Percentiles rank a stretch among this genome's conserved stretches.
phyloP scores from a whole-genome alignment of 1,140 invertebrate genomes.

The Drosophila novamexicana region DNA sequence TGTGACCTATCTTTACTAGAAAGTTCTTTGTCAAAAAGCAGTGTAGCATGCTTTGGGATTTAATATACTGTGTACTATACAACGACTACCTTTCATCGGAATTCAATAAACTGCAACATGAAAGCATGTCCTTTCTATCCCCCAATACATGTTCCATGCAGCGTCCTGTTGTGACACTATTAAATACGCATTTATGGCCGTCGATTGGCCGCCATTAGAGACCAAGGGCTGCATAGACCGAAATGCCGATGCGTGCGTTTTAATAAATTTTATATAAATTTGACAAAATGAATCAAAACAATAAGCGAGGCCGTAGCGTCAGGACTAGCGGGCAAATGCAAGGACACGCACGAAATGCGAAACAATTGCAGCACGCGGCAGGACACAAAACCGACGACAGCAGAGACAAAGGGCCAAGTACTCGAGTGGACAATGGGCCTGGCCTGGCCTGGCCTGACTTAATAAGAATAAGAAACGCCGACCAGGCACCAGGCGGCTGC shows the following conservation, averaged over 20 bases:
- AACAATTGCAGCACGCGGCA: conserved; percentile 57
- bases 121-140: neutral
- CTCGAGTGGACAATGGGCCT: conserved; percentile 56
- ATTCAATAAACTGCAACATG: conserved; percentile 17
- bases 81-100: conserved; percentile 5
- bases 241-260: conserved; percentile 44
- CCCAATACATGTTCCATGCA: neutral
- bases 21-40: conserved; percentile 13
- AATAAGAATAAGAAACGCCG: conserved; percentile 72
- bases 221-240: conserved; percentile 2
- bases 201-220: conserved; percentile 27
- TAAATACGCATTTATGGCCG: conserved; percentile 59
- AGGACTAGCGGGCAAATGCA: conserved; percentile 49
- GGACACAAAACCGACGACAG: conserved; percentile 47
- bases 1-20: neutral
- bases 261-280: conserved; percentile 81
- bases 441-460: conserved; percentile 8
- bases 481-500: conserved; percentile 52
- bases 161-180: conserved; percentile 69
- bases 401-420: conserved; percentile 46
- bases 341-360: conserved; percentile 65
- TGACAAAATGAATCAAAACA: conserved; percentile 79
- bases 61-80: conserved; percentile 5
- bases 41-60: conserved; percentile 27
- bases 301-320: conserved; percentile 24